These are phyloP conservation scores for Cistogaster globosa DNA, from an alignment of 2,888 invertebrate species.

Conservation along the genomic window DNA sequence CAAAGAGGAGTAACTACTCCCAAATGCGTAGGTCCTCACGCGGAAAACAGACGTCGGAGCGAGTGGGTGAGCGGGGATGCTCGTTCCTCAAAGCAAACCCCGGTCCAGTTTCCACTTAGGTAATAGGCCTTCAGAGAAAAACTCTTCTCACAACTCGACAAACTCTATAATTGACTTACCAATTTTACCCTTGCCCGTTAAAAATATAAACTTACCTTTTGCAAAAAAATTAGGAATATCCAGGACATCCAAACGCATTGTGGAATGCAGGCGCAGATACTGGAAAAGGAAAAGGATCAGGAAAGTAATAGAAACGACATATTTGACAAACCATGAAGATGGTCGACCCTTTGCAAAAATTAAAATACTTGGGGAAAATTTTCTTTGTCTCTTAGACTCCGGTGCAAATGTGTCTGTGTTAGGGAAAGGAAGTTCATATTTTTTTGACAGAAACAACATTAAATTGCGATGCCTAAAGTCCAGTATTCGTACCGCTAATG, in stretches of 20 bases:
- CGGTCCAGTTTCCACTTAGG: neutral
- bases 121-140: conserved; percentile 5
- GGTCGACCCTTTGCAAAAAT: conserved; percentile 27
- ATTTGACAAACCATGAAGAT: neutral
- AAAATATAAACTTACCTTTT: neutral
- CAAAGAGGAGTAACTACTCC: conserved; percentile 12
- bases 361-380: neutral
- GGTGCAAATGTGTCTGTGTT: too few relatives aligned
- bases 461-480: neutral
- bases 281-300: neutral
- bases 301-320: conserved; percentile 23
- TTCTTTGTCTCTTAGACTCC: conserved; percentile 8
- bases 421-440: too few relatives aligned
- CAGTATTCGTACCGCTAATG: conserved; percentile 23
- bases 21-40: neutral
- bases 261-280: neutral
- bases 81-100: conserved; percentile 14
- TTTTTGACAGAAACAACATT: conserved; percentile 4
- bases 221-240: neutral
- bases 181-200: neutral
- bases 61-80: neutral
- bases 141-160: neutral
- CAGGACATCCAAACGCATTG: neutral
- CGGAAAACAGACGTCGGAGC: conserved; percentile 18
- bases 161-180: neutral